Evolutionary conservation across 1,140 invertebrate species (phyloP), one percentile per base, ranked within the genome.

Genomic region (Drosophila burlai): DNA sequence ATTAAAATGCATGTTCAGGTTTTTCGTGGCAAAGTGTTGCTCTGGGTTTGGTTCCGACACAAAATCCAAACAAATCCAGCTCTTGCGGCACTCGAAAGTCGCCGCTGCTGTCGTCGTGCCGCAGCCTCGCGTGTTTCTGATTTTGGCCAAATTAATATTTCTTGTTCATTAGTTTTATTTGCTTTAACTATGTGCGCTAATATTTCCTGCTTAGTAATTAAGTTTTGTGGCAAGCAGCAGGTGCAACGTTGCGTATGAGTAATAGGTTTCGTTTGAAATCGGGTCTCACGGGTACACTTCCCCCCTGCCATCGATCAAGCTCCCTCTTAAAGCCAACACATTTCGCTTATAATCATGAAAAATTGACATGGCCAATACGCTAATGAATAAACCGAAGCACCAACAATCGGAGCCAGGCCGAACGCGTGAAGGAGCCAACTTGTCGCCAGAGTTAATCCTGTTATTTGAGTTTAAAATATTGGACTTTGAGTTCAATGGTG

Each of bases 141-240:
- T 75, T 82, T 85, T 76, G 73, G 73, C 45, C 73, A 90, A 89
- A 90, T 90, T 84, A 81, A 89, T 89, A 89, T 89, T 90, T 89
- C 84, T 84, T 89, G 84, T 89, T 89, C 84, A 89, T 89, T 87
- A 89, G 85, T 87, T 89, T 78, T 89, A 84, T 89, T 89, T 89
- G 78, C 84, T 90, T 87, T 68, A 72, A 29, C 84, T 59, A 50
- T 65, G 59, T 65, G 66, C 77, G 77, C 68, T 89, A 81, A 87
- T 89, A 89, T 90, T 89, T 89, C 84, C 84, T 89, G 81, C 81
- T 89, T 69, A 73, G 85, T 89, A 84, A 89, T 89, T 89, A 89
- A 84, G 74, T 82, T 76, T 73, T 15, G 43, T 26, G 45, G 57
- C 54, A 38, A 8, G 29, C 59, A 47, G 50, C 83, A 85, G 82